Evolutionary conservation across 1,140 invertebrate genomes (phyloP), one percentile per base, ranked within the genome.

Genomic region (Drosophila orena): DNA sequence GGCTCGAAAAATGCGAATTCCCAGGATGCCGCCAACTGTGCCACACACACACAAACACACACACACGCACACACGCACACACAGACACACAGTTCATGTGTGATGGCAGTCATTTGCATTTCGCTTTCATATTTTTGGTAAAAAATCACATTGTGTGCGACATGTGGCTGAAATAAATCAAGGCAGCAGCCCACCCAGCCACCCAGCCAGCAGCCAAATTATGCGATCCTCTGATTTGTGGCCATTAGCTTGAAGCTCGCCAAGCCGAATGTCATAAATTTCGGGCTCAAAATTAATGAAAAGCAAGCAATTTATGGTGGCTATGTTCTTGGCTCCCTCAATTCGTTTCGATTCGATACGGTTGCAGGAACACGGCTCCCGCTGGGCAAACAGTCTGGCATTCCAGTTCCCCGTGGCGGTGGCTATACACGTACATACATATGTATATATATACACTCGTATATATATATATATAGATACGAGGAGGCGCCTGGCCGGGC

Each of bases 121-220:
- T 77, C 71, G 69, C 50, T 62, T 77, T 53, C 81, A 85, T 80
- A 85, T 77, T 85, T 83, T 80, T 56, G 59, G 30, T 73, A 65
- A 58, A 68, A 80, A 80, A 84, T 80, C 69, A 77, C 64, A 86
- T 77, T 70, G 77, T 86, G 77, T 85, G 77, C 78, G 81, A 86
- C 81, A 85, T 86, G 62, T 86, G 76, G 81, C 71, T 60, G 55
- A 86, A 86, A 85, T 85, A 85, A 85, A 85, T 85, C 81, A 85
- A 81, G 44, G 46, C 34, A 40, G 34, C 38, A 38, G 3, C 5
- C 17, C n/a, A n/a, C n/a, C n/a, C n/a, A 24, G 40, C 38, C 40
- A 34, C 20, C 20, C 47, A 6, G 11, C 14, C 27, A 38, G 43
- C 1, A n/a, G 17, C 49, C 49, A 58, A 80, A 85, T 84, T 84